These are phyloP conservation scores for Spodoptera picta DNA, from an alignment of 2,888 invertebrate species.

Conservation along the genomic window DNA sequence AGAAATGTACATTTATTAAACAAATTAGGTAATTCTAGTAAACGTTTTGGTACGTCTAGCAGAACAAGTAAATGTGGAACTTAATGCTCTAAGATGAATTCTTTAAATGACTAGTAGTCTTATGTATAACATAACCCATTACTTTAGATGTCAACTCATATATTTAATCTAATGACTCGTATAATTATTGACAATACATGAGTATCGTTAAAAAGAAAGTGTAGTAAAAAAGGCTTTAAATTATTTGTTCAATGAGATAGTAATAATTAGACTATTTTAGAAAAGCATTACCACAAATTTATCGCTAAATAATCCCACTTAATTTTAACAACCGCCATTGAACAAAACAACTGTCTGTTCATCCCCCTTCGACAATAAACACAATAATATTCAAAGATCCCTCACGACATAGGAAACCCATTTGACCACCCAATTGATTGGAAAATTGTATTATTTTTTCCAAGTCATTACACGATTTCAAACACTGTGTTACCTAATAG, in stretches of 20 bases:
- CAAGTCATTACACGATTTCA: conserved; percentile 49
- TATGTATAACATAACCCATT: no score
- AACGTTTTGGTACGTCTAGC: no score
- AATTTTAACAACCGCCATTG: conserved; percentile 11
- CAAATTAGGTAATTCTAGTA: no score
- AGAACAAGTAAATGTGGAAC: no score
- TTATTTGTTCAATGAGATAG: not conserved
- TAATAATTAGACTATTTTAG: not conserved
- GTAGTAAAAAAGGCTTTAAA: no score
- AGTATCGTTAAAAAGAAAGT: no score
- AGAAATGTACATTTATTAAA: no score
- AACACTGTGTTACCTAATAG: conserved; percentile 27
- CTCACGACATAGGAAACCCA: conserved; percentile 24
- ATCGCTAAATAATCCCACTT: conserved; percentile 19
- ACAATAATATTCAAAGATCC: conserved; percentile 11
- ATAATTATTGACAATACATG: no score
- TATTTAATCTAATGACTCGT: no score
- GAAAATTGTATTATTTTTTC: conserved; percentile 57
- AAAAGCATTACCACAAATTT: not conserved
- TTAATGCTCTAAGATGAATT: no score
- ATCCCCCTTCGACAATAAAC: conserved; percentile 21
- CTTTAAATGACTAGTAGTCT: no score
- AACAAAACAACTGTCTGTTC: conserved; percentile 16
- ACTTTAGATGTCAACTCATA: no score
- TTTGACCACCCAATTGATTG: conserved; percentile 50